phyloP scores from a whole-genome alignment of 2,113 vertebrate genomes.

The Coryphaenoides rupestris region DNA sequence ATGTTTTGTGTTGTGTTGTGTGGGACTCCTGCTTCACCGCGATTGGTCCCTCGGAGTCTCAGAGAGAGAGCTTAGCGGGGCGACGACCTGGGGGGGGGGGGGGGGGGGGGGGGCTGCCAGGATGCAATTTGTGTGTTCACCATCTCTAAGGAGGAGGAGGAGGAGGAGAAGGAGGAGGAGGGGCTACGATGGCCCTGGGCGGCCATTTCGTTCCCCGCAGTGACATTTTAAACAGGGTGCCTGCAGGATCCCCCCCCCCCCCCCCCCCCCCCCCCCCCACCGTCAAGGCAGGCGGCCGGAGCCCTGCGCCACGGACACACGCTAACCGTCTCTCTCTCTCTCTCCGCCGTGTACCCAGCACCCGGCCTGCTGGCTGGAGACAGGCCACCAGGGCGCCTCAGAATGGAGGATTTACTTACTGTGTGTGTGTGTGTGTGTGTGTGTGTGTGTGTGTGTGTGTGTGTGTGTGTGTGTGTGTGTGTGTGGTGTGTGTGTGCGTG shows the following conservation, averaged over 20 bases:
- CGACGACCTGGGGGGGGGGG: conserved; percentile 2
- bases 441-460: conserved; percentile 18
- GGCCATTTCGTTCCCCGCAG: conserved; percentile 95
- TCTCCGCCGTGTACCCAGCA: conserved; percentile 43
- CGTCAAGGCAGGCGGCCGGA: conserved; percentile 81
- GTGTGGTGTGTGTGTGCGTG: no score
- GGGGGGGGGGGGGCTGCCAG: conserved; percentile 57
- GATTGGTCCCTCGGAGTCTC: background rate
- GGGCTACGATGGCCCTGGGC: conserved; percentile 89
- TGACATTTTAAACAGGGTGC: conserved; percentile 99
- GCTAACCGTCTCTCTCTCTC: conserved; percentile 50
- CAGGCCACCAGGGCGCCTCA: background rate
- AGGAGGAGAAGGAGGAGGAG: conserved; percentile 70
- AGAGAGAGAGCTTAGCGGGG: background rate
- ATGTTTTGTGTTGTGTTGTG: no score
- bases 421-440: conserved; percentile 24
- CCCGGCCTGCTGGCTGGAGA: conserved; percentile 26
- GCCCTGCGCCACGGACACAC: conserved; percentile 55
- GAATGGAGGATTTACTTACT: conserved; percentile 24
- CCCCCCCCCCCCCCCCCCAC: conserved; percentile 74
- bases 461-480: conserved; percentile 6
- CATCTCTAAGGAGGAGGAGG: conserved; percentile 81
- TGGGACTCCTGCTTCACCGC: no score
- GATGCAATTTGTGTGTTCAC: conserved; percentile 94
- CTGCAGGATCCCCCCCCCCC: conserved; percentile 93